phyloP scores from a whole-genome alignment of 2,113 vertebrate species.

The Chaenogobius annularis region DNA sequence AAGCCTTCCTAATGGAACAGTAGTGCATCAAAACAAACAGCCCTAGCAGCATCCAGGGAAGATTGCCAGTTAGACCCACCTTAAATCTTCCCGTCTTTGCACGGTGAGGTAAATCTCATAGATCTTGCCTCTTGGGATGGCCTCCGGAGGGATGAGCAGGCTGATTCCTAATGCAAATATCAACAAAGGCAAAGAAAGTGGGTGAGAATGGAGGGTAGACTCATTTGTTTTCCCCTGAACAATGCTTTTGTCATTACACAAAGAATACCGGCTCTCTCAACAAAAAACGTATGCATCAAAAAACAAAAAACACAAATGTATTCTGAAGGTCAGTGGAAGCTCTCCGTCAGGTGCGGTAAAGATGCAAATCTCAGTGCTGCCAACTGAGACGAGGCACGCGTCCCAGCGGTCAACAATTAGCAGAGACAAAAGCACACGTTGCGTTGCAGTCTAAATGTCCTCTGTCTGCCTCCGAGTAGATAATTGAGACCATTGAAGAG shows the following conservation, averaged over 20 bases:
- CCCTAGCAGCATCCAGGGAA: conserved; percentile 59
- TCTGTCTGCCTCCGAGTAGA: conserved; percentile 66
- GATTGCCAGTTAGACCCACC: conserved; percentile 83
- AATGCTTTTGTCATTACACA: conserved; percentile 64
- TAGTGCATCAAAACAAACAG: conserved; percentile 69
- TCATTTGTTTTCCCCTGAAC: conserved; percentile 68
- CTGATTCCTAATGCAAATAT: conserved; percentile 89
- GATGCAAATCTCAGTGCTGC: conserved; percentile 59
- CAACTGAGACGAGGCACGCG: conserved; percentile 29
- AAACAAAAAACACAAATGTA: conserved; percentile 58
- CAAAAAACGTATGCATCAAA: conserved; percentile 52
- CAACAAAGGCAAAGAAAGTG: conserved; percentile 61
- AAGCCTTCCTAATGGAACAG: conserved; percentile 69
- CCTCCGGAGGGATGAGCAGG: conserved; percentile 96
- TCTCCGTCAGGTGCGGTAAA: conserved; percentile 55
- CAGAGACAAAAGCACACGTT: conserved; percentile 63
- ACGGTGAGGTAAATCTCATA: conserved; percentile 98
- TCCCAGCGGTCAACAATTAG: conserved; percentile 70
- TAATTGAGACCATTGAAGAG: conserved; percentile 69
- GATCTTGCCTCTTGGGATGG: conserved; percentile 98
- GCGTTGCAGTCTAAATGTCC: conserved; percentile 63
- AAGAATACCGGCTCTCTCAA: conserved; percentile 48
- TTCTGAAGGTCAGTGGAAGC: conserved; percentile 68
- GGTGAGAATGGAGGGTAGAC: conserved; percentile 34
- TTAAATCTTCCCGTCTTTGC: conserved; percentile 96